Conservation (phyloP, 1,140 invertebrate species). For the Piezodorus guildinii region DNA sequence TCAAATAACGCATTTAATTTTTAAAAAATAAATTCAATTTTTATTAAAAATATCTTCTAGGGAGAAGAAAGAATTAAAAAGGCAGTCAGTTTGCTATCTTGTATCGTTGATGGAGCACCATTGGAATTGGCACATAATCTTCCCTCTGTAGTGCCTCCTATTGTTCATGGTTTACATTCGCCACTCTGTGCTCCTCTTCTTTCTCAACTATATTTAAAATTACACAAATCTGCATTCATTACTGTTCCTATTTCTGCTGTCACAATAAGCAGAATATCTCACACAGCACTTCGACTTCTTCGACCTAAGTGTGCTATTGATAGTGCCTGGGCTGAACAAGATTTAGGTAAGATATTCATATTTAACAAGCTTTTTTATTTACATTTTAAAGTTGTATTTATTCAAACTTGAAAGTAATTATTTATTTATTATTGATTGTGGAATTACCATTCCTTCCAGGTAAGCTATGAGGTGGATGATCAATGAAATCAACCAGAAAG, state of each 20-base stretch:
- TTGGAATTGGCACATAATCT: constrained; percentile 29
- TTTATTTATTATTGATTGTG: neutral
- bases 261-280: constrained; percentile 37
- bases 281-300: constrained; percentile 54
- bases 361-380: neutral
- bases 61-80: constrained; percentile 23
- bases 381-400: neutral
- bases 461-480: constrained; percentile 39
- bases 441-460: constrained; percentile 6
- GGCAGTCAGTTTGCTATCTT: constrained; percentile 48
- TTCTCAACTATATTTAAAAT: constrained; percentile 45
- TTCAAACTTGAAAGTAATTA: neutral
- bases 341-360: constrained; percentile 35
- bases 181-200: constrained; percentile 55
- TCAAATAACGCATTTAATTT: neutral
- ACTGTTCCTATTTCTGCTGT: constrained; percentile 9
- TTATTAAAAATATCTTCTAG: constrained; percentile 18
- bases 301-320: constrained; percentile 71
- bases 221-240: constrained; percentile 34
- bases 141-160: constrained; percentile 45
- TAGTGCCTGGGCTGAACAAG: constrained; percentile 62
- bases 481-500: constrained; percentile 26
- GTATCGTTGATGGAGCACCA: constrained; percentile 37
- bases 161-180: constrained; percentile 51
- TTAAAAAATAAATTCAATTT: neutral